Evolutionary conservation across 1,140 invertebrate genomes (phyloP), one percentile per base, ranked within the genome.

Genomic region (Mercenaria mercenaria): DNA sequence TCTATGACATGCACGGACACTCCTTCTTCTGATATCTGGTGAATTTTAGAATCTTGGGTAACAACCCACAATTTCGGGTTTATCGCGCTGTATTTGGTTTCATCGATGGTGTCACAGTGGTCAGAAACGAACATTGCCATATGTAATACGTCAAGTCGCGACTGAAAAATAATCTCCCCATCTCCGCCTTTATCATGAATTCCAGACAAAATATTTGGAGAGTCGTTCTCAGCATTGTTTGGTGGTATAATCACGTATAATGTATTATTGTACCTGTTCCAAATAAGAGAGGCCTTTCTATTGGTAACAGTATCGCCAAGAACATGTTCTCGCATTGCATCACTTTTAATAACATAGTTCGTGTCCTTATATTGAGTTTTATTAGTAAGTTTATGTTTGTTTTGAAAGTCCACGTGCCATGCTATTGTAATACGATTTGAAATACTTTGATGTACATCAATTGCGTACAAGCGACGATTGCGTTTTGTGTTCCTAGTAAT

Each of bases 91-190:
- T 26, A 20, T 37, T 32, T 23, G 20, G 20, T 59, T 15, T n/a
- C 20, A 29, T 69, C 37, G 18, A 4, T 8, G 3, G 50, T 8
- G 34, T 32, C 64, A 32, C 56, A 64, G 34, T 32, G 50, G 41
- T 79, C 72, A 18, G 34, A 34, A 8, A 76, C 85, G 23, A 88
- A 88, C 69, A 50, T 88, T 6, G 74, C 52, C 76, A 88, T 88
- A 23, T 80, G 52, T 32, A n/a, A 41, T 18, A 88, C 85, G 29
- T 34, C 26, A 23, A 88, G 23, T 13, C 23, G 10, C 20, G 47
- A 32, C n/a, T 61, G 72, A 50, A 79, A 88, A n/a, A 32, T 39
- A 2, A 79, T 20, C n/a, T 74, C 20, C 41, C 50, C 37, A 18
- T 26, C 34, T 11, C 37, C 39, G 29, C 39, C 74, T 34, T 8